Base-by-base conservation (phyloP, 2,888 invertebrate species). In the Chymomyza fuscimana region DNA sequence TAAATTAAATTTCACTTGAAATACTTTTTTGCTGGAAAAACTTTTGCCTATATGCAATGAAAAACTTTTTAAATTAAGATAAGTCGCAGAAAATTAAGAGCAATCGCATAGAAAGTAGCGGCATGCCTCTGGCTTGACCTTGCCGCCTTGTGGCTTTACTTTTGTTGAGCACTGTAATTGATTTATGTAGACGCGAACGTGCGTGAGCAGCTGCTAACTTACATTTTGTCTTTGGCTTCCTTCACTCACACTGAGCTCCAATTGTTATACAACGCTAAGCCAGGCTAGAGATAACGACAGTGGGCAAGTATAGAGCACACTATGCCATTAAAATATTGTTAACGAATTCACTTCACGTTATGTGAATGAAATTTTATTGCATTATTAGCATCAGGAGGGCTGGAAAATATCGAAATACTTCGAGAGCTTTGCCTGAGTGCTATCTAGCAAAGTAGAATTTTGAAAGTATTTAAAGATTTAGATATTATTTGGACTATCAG, bases 111-210 rank as follows among this genome's bases (percentile, higher is more conserved):
- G 7, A 36, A 36, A 36, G 36, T 9, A 46, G 40, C 40, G 4
- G 12, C 4, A 12, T 46, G 10, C 40, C 40, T 10, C 40, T 12
- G 40, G 40, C 40, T 46, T 46, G 40, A 46, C 40, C 46, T 29
- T 46, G 59, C 62, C 68, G 70, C 67, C 61, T 68, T 67, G 66
- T 66, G 50, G 36, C 36, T 15, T 16, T 29, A 65, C 36, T 56
- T 66, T 36, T 56, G 40, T 65, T 64, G 71, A 77, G 81, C 81
- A 71, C 78, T 84, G 84, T 84, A 86, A 86, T 84, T 84, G 83
- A 84, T 84, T 84, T 84, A 84, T 84, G 83, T 80, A 9, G 25
- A 76, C 76, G 80, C 80, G 76, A 76, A 81, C 86, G 82, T 86
- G 82, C 83, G 81, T 86, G 75, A 84, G 69, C 82, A 74, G 74